A percentile compares a stretch with the other conserved stretches of the same genome.
Conservation (phyloP, 2,888 invertebrate species). For the Nomada fabriciana region DNA sequence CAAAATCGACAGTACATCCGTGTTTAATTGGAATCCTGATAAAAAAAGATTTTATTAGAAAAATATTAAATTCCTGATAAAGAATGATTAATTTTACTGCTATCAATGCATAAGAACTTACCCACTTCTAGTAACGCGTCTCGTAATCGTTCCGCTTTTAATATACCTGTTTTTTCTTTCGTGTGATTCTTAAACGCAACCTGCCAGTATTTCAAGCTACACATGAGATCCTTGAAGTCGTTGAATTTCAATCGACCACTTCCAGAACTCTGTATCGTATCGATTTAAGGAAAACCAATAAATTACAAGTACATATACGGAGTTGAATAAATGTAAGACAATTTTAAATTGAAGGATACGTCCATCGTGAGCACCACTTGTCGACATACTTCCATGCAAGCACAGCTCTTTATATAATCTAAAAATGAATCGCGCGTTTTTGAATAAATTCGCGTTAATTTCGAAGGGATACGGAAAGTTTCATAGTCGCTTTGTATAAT, state of each 20-base stretch:
- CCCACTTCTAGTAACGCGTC: constrained; percentile 94
- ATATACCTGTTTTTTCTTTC: constrained; percentile 95
- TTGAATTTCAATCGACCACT: constrained; percentile 92
- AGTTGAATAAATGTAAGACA: not conserved
- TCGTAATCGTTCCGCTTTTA: constrained; percentile 93
- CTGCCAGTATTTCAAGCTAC: constrained; percentile 96
- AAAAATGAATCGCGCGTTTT: constrained; percentile 66
- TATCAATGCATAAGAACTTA: constrained; percentile 77
- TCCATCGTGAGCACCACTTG: constrained; percentile 95
- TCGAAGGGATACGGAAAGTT: not conserved
- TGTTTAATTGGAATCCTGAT: constrained; percentile 92
- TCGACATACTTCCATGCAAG: constrained; percentile 95
- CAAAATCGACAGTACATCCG: constrained; percentile 92
- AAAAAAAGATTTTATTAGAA: constrained; percentile 42
- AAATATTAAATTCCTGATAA: not conserved
- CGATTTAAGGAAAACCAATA: constrained; percentile 56
- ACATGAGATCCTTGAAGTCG: constrained; percentile 96
- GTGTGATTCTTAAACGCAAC: constrained; percentile 95
- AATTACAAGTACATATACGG: not conserved
- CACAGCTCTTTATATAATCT: constrained; percentile 97
- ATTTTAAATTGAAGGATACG: constrained; percentile 87
- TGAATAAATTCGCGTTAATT: too few species aligned
- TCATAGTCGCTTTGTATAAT: not conserved
- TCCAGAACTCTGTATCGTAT: constrained; percentile 88
- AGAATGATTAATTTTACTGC: not conserved